Conservation (phyloP, 1,140 invertebrate genomes). For the Cyrtorhinus lividipennis region DNA sequence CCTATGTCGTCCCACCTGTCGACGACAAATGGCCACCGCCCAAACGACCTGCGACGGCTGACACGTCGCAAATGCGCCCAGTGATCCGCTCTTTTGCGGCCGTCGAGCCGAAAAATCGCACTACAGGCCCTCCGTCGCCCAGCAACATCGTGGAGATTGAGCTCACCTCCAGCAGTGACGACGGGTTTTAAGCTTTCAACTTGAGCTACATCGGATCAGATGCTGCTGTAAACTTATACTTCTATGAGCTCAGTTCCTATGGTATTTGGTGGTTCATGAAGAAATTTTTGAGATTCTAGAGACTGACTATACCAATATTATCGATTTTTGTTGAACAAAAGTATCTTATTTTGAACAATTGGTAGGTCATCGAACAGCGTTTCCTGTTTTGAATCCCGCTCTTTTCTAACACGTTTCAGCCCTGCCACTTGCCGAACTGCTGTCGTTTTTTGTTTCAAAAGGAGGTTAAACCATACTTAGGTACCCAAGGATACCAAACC, state of each 20-base stretch:
- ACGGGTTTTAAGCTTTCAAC: neutral
- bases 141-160: conserved; percentile 12
- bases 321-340: too few species aligned
- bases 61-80: neutral
- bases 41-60: conserved; percentile 18
- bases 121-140: neutral
- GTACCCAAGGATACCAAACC: too few species aligned
- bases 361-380: too few species aligned
- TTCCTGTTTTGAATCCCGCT: too few species aligned
- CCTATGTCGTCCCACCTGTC: conserved; percentile 30
- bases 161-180: conserved; percentile 8
- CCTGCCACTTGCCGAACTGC: too few species aligned
- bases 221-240: conserved; percentile 8
- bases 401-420: too few species aligned
- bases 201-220: too few species aligned
- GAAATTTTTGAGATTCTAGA: neutral
- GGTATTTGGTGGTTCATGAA: neutral
- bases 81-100: neutral
- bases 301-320: neutral
- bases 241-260: conserved; percentile 11
- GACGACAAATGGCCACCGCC: conserved; percentile 35
- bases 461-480: too few species aligned
- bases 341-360: too few species aligned
- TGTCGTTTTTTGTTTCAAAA: too few species aligned
- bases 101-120: conserved; percentile 1